Conservation (phyloP, 2,797 vertebrate species). For the Cyclura pinguis region DNA sequence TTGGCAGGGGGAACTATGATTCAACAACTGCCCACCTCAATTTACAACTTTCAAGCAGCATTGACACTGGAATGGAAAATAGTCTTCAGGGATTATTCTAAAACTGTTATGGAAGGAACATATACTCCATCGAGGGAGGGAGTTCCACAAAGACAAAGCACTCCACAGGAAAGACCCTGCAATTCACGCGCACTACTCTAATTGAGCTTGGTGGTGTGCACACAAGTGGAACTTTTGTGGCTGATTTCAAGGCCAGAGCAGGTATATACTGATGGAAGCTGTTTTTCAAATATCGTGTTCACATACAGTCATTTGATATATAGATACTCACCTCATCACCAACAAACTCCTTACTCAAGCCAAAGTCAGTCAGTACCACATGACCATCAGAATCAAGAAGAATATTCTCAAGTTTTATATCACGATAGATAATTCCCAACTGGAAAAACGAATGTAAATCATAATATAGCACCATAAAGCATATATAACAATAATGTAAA, state of each 20-base stretch:
- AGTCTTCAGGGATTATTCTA: neutral
- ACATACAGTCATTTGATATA: constrained; percentile 33
- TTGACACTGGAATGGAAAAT: neutral
- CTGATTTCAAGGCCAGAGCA: neutral
- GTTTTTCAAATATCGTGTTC: constrained; percentile 24
- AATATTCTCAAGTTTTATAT: constrained; percentile 99
- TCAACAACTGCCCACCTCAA: neutral
- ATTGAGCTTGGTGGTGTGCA: neutral
- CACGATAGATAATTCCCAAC: constrained; percentile 97
- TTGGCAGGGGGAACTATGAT: neutral
- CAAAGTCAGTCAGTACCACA: constrained; percentile 97
- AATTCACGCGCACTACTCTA: neutral
- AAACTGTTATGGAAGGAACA: neutral
- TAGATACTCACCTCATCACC: constrained; percentile 89
- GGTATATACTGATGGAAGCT: neutral
- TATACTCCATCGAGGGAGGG: neutral
- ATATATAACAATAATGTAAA: neutral
- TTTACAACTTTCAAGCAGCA: neutral
- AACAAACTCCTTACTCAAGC: constrained; percentile 97
- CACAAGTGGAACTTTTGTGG: neutral
- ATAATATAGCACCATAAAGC: neutral
- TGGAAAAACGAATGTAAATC: constrained; percentile 73
- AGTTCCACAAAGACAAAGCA: neutral
- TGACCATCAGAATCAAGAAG: constrained; percentile 95
- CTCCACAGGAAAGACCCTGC: neutral